These are phyloP conservation scores for Phalacrocorax aristotelis DNA, from an alignment of 2,113 vertebrate genomes.

Conservation along the genomic window DNA sequence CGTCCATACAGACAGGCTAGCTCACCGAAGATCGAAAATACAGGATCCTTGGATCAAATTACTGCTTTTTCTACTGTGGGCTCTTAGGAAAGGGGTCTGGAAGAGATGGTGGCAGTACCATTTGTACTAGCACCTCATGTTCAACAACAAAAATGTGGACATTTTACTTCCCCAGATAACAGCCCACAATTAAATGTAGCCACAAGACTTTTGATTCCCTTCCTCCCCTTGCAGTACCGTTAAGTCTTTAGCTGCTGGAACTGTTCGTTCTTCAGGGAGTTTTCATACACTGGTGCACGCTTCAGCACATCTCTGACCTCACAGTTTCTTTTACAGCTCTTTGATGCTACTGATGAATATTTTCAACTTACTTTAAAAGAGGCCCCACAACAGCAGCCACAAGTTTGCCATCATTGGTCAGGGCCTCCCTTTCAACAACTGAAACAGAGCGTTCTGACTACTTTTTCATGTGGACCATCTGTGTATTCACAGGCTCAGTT, in stretches of 20 bases:
- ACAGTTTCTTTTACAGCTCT: neutral
- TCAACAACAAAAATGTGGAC: neutral
- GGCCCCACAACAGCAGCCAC: neutral
- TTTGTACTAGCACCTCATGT: neutral
- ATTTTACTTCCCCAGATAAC: neutral
- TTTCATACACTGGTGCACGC: neutral
- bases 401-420: neutral
- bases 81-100: neutral
- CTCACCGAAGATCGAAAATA: neutral
- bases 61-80: neutral
- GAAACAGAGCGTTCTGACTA: neutral
- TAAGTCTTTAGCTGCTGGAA: neutral
- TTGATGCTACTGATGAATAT: neutral
- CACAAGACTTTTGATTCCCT: neutral
- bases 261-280: neutral
- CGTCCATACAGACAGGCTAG: neutral
- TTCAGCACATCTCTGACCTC: neutral
- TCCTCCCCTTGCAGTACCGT: neutral
- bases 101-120: neutral
- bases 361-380: neutral
- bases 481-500: neutral
- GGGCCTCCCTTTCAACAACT: neutral
- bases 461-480: neutral
- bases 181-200: neutral
- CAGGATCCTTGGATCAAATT: neutral